Conservation (phyloP, 2,797 vertebrate species). For the Thamnophis elegans region DNA sequence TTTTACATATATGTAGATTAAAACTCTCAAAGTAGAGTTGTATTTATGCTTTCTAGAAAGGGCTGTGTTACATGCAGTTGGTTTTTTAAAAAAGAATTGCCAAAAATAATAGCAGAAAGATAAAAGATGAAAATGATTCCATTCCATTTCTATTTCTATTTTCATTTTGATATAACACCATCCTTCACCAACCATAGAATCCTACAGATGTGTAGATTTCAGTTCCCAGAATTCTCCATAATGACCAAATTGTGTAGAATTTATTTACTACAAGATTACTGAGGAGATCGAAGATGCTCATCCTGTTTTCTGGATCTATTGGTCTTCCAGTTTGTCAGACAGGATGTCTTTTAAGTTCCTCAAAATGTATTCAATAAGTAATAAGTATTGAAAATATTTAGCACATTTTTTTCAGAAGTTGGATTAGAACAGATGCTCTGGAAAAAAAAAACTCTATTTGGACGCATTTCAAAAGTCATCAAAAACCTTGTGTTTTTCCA, state of each 20-base stretch:
- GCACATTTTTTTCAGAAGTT: slow-evolving; percentile 39
- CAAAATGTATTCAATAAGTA: slow-evolving; percentile 36
- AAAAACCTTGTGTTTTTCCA: slow-evolving; percentile 53
- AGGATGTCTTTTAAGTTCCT: slow-evolving; percentile 22
- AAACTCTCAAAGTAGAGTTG: slow-evolving; percentile 44
- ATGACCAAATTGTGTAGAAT: neutral
- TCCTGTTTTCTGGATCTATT: slow-evolving; percentile 4
- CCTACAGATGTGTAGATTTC: neutral
- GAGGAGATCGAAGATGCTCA: neutral
- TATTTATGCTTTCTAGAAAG: slow-evolving; percentile 40
- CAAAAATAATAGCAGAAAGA: slow-evolving; percentile 34
- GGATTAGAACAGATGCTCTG: slow-evolving; percentile 62
- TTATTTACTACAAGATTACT: neutral
- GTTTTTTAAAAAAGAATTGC: slow-evolving; percentile 31
- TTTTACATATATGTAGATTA: no score
- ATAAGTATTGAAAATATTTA: slow-evolving; percentile 47
- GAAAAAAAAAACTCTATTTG: slow-evolving; percentile 56
- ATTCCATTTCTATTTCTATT: neutral
- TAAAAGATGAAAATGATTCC: neutral
- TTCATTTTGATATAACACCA: neutral
- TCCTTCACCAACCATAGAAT: neutral
- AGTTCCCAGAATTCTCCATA: neutral
- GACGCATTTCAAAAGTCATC: slow-evolving; percentile 64
- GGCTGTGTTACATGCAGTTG: slow-evolving; percentile 13
- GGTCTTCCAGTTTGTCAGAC: neutral